Conservation (phyloP, 2,888 invertebrate species). For the Apamea crenata region DNA sequence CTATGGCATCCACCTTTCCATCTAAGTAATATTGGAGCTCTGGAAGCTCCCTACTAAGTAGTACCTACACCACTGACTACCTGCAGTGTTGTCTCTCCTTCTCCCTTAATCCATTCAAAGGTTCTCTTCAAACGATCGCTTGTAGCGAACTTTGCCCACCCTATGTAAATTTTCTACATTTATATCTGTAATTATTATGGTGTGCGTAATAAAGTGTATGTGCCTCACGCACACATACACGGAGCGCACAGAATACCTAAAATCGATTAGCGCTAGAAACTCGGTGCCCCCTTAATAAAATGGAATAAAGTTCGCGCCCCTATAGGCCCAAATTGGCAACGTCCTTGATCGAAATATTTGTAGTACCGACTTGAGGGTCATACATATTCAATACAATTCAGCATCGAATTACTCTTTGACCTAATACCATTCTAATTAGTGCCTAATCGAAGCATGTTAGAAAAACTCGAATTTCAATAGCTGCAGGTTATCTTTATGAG, state of each 20-base stretch:
- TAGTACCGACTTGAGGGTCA: slow-evolving; percentile 31
- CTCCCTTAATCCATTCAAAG: not conserved
- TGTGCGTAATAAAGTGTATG: not conserved
- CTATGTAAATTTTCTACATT: not conserved
- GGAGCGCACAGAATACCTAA: no score
- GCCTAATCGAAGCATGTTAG: slow-evolving; percentile 11
- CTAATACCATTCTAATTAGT: slow-evolving; percentile 35
- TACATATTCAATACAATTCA: slow-evolving; percentile 48
- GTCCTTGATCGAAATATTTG: slow-evolving; percentile 18
- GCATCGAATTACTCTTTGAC: slow-evolving; percentile 8
- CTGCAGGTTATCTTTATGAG: slow-evolving; percentile 40
- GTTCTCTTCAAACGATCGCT: not conserved
- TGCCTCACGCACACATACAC: no score
- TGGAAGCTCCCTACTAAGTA: no score
- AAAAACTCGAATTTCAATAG: slow-evolving; percentile 22
- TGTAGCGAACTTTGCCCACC: not conserved
- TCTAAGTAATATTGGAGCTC: not conserved
- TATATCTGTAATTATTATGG: not conserved
- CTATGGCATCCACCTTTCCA: not conserved
- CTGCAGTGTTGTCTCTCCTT: not conserved
- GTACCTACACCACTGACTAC: not conserved
- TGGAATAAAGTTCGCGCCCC: slow-evolving; percentile 23
- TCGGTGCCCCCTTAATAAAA: no score
- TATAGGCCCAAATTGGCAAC: slow-evolving; percentile 21
- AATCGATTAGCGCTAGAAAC: no score